Evolutionary conservation across 2,113 vertebrate species (phyloP).

Genomic region (Stigmatopora nigra): DNA sequence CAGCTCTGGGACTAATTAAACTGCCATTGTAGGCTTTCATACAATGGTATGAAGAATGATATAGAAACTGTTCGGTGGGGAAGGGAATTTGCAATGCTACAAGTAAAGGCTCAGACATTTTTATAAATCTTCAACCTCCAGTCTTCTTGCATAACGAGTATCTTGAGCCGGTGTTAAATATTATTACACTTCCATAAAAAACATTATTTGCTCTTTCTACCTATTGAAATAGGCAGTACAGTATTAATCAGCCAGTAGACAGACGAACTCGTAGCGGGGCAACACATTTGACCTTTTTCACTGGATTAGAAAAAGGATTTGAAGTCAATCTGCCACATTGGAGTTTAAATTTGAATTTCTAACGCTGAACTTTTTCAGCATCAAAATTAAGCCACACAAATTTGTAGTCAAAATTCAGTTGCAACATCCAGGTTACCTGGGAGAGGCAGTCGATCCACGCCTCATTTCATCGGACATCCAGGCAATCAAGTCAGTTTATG

Average conservation of each 20-base stretch:
- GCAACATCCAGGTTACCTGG: no score
- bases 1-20: conserved; percentile 53
- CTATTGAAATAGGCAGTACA: not conserved
- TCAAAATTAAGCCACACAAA: no score
- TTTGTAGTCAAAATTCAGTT: no score
- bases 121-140: conserved; percentile 6
- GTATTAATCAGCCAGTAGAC: not conserved
- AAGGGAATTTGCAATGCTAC: conserved; percentile 17
- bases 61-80: conserved; percentile 30
- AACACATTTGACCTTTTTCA: not conserved
- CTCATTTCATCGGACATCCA: no score
- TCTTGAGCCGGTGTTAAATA: conserved; percentile 4
- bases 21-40: conserved; percentile 41
- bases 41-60: conserved; percentile 23
- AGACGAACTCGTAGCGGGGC: not conserved
- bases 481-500: no score
- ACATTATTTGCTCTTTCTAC: not conserved
- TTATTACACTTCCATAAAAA: conserved; percentile 6
- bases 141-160: conserved; percentile 5
- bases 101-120: conserved; percentile 5
- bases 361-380: no score
- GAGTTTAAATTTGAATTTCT: no score
- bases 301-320: not conserved
- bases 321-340: no score
- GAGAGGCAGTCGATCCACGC: no score